These are phyloP conservation scores for Aldrovandia affinis DNA, from an alignment of 2,797 vertebrate species.

Conservation along the genomic window DNA sequence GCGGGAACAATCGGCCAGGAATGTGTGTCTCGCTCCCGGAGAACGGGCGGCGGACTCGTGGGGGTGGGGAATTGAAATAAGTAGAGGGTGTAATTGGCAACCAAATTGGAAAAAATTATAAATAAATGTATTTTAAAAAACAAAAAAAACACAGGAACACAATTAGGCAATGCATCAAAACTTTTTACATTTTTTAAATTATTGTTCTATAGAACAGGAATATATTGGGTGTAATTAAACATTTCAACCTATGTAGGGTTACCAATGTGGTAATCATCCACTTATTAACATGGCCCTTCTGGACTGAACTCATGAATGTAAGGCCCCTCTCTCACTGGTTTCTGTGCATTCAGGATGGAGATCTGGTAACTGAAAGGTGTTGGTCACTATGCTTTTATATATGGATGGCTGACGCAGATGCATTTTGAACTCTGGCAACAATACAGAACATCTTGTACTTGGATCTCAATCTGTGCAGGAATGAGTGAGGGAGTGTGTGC, in stretches of 20 bases:
- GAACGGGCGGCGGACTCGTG: too few relatives aligned
- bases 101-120: too few relatives aligned
- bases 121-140: too few relatives aligned
- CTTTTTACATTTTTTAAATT: too few relatives aligned
- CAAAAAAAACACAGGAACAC: slow-evolving; percentile 19
- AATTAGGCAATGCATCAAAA: slow-evolving; percentile 25
- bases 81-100: too few relatives aligned
- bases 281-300: slow-evolving; percentile 4
- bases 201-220: not conserved
- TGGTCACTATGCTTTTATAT: not conserved
- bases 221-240: not conserved
- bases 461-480: not conserved
- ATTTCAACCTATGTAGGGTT: not conserved
- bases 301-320: not conserved
- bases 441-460: not conserved
- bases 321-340: not conserved
- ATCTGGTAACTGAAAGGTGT: too few relatives aligned
- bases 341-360: too few relatives aligned
- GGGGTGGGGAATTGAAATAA: too few relatives aligned
- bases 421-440: not conserved
- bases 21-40: too few relatives aligned
- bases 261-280: slow-evolving; percentile 10
- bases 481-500: not conserved
- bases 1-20: too few relatives aligned
- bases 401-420: not conserved